Evolutionary conservation across 2,113 vertebrate genomes (phyloP), one percentile per base, ranked within the genome.

Genomic region (Thryonomys swinderianus): DNA sequence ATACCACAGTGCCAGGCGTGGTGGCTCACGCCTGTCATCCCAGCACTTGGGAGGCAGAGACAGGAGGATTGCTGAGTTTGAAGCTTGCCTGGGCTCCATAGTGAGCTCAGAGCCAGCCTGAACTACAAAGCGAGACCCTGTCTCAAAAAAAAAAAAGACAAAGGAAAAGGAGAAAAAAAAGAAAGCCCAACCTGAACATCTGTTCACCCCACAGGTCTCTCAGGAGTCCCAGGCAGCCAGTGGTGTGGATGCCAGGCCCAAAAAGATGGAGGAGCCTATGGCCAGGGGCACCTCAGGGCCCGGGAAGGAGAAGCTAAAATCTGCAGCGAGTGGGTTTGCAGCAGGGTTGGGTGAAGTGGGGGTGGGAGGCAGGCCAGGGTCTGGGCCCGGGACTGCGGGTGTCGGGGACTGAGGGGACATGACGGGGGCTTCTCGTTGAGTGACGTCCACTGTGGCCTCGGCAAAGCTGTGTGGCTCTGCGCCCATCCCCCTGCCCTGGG

Each of bases 181-280:
- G 89, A 79, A 78, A 71, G 9, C 2, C 81, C 5, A 71, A 34
- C 2, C 17, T 27, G 57, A 57, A 34, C 1, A 6, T 45, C 76
- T 74, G 3, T 0, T 11, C 27, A 18, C 32, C 51, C 53, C 64
- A 13, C 21, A 95, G 96, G 92, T 23, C 66, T 53, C 90, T 66
- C 93, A 79, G 89, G 85, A 93, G n/a, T 11, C 34, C 1, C 79
- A 1, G 7, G 20, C 53, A 85, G 67, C 93, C 73, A 82, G 93
- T 2, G 66, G 82, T 74, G 85, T 78, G 81, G 82, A 96, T 10
- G 9, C 25, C n/a, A 32, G 61, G 20, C 66, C 67, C 59, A 85
- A 59, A 55, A 94, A 74, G 71, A 93, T 37, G 34, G 97, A 95
- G 80, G 97, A 90, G 78, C 48, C 88, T 14, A 51, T 10, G 5